Evolutionary conservation across 2,113 vertebrate genomes (phyloP), one percentile per base, ranked within the genome.

Genomic region (Sebastes schlegelii): DNA sequence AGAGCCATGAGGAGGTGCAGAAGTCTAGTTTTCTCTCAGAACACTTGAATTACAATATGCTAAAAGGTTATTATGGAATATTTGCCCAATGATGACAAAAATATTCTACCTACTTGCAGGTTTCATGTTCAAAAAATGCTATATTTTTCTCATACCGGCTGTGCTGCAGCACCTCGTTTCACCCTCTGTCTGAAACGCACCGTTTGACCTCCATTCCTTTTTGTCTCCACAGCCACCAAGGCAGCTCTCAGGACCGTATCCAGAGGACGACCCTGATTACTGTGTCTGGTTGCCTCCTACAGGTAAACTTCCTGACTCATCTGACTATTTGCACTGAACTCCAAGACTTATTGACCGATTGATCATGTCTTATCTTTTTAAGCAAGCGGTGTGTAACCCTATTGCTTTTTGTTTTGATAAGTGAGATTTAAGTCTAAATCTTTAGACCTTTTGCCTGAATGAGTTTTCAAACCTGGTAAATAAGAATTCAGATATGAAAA

Each of bases 191-290:
- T 34, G 34, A 34, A 34, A 34, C 34, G 34, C 34, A 34, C 34
- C 34, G 4, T 34, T 34, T 0, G 0, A 64, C 61, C 66, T 11
- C n/a, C 42, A 10, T 23, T 77, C 21, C 0, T 21, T 17, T 84
- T 5, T 64, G 40, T 63, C 51, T 83, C 72, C 82, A 85, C 65
- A 99, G 97, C 92, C 94, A 60, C 94, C 96, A 1, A 77, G 60
- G 4, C 85, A 96, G 86, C 93, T 96, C 48, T 95, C 96, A 6
- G 93, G 94, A 12, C 92, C 94, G 82, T 99, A 99, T 88, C 97
- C 98, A 66, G 96, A 97, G 67, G 96, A 99, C 70, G 98, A 99
- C 84, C 98, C 98, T 13, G 98, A 99, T 93, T 99, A 99, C 77
- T 98, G 97, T 54, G 94, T 99, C 19, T 99, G 98, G 98, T 57